Evolutionary conservation across 2,113 vertebrate species (phyloP).

Genomic region (Galbula dea): DNA sequence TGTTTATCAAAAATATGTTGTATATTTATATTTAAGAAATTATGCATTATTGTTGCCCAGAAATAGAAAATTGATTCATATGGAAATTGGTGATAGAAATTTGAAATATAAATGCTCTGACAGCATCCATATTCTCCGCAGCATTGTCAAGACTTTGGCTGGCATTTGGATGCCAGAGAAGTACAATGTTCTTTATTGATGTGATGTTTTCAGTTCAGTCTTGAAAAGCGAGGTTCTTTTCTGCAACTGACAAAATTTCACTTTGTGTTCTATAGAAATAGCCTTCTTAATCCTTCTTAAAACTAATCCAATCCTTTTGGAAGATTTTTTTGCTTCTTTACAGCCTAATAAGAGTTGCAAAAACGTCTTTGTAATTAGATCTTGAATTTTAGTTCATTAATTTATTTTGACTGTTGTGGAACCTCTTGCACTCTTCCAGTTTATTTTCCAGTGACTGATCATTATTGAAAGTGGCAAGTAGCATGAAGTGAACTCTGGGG

Average conservation of each 20-base stretch:
- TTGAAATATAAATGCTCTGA: not conserved
- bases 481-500: not conserved
- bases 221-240: not conserved
- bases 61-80: constrained; percentile 9
- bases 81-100: constrained; percentile 1
- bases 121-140: not conserved
- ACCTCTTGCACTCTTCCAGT: not conserved
- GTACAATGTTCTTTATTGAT: not conserved
- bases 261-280: not conserved
- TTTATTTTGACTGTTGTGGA: not conserved
- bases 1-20: not conserved
- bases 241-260: not conserved
- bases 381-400: not conserved
- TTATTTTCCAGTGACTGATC: not conserved
- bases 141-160: not conserved
- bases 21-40: not conserved
- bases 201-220: not conserved
- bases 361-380: not conserved
- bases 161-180: not conserved
- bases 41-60: not conserved
- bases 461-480: not conserved
- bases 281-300: not conserved
- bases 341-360: not conserved
- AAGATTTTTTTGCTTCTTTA: not conserved
- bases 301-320: not conserved